These are phyloP conservation scores for Drosophila mimica DNA, from an alignment of 2,888 invertebrate genomes.

Conservation along the genomic window DNA sequence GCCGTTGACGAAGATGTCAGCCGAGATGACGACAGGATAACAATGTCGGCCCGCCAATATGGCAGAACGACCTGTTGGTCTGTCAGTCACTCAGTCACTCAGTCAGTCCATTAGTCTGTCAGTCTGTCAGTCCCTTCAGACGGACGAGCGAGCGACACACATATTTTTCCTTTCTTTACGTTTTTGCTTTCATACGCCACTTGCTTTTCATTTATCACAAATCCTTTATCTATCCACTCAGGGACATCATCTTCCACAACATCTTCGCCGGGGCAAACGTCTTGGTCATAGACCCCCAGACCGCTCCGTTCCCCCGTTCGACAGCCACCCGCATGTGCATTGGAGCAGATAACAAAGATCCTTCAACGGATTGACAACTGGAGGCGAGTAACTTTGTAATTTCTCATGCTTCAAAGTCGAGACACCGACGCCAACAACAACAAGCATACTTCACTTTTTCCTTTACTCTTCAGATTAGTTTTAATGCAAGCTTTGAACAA, in stretches of 20 bases:
- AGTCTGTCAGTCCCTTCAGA: slow-evolving; percentile 8
- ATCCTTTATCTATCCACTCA: slow-evolving; percentile 79
- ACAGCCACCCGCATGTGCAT: slow-evolving; percentile 78
- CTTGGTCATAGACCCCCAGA: slow-evolving; percentile 36
- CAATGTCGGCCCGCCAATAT: slow-evolving; percentile 27
- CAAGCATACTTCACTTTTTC: slow-evolving; percentile 53
- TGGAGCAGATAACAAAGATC: slow-evolving; percentile 83
- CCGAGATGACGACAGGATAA: slow-evolving; percentile 47
- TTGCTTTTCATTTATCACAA: slow-evolving; percentile 80
- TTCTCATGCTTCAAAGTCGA: slow-evolving; percentile 66
- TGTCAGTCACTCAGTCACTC: slow-evolving; percentile 11
- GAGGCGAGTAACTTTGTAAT: slow-evolving; percentile 77
- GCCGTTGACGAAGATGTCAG: slow-evolving; percentile 69
- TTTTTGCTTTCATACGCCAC: slow-evolving; percentile 73
- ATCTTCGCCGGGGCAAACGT: slow-evolving; percentile 66
- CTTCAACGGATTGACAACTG: slow-evolving; percentile 82
- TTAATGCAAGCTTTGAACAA: slow-evolving; percentile 9
- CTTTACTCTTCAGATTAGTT: slow-evolving; percentile 31
- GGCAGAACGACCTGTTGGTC: slow-evolving; percentile 15
- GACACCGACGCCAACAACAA: slow-evolving; percentile 55
- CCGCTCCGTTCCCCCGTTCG: slow-evolving; percentile 1
- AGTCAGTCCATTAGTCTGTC: slow-evolving; percentile 7
- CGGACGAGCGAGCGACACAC: slow-evolving; percentile 51
- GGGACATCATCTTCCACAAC: slow-evolving; percentile 69
- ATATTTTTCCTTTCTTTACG: slow-evolving; percentile 54